Conservation (phyloP, 2,113 vertebrate species). For the Phylloscopus trochiloides region DNA sequence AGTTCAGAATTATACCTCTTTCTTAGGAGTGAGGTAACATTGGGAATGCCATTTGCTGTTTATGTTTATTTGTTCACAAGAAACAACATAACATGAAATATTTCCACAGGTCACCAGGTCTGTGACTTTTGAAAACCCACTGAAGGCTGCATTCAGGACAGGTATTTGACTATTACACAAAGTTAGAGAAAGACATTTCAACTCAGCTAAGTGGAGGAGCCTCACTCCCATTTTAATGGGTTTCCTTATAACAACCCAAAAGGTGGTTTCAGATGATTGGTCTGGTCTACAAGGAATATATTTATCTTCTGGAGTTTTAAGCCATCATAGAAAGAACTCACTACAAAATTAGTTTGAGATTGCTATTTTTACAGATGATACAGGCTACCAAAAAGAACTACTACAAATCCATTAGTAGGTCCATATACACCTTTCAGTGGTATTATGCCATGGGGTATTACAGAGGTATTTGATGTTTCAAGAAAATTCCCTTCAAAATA, state of each 20-base stretch:
- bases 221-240: background rate
- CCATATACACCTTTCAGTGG: background rate
- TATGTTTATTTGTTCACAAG: background rate
- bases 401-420: background rate
- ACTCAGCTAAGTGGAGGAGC: background rate
- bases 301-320: background rate
- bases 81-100: background rate
- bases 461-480: background rate
- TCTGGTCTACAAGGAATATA: background rate
- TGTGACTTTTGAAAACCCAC: background rate
- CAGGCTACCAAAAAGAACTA: background rate
- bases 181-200: background rate
- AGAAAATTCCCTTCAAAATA: background rate
- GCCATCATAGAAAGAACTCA: background rate
- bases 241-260: background rate
- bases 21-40: background rate
- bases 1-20: background rate
- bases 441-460: background rate
- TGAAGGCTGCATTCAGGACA: background rate
- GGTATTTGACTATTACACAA: background rate
- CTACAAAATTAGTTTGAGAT: background rate
- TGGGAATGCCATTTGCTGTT: background rate
- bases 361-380: background rate
- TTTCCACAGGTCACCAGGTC: background rate
- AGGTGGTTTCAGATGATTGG: background rate